phyloP scores from a whole-genome alignment of 2,888 invertebrate genomes.

The Drosophila prolongata region DNA sequence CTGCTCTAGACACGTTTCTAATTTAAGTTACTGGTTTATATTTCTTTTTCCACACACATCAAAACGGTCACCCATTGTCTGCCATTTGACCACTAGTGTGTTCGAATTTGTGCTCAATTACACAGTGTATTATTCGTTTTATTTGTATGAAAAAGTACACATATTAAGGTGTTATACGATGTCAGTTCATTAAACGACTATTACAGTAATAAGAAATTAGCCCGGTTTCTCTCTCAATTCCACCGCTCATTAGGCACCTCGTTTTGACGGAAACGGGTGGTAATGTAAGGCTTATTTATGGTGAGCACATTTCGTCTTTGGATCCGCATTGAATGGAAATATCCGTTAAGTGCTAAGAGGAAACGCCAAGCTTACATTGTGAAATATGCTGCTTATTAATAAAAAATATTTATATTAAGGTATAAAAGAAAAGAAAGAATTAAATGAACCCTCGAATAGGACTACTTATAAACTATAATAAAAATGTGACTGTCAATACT shows the following conservation, averaged over 20 bases:
- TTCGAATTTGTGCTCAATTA: conserved; percentile 58
- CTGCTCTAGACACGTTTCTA: conserved; percentile 65
- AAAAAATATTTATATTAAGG: too few relatives aligned
- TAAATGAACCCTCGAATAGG: too few relatives aligned
- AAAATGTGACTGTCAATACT: too few relatives aligned
- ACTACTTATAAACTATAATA: too few relatives aligned
- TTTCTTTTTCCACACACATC: conserved; percentile 47
- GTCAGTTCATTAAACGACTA: conserved; percentile 67
- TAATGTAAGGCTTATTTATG: conserved; percentile 58
- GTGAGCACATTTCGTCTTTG: conserved; percentile 49
- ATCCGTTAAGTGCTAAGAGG: conserved; percentile 35
- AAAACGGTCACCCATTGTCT: conserved; percentile 51
- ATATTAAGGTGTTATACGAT: conserved; percentile 56
- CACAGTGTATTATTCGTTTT: conserved; percentile 25
- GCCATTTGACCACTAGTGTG: conserved; percentile 55
- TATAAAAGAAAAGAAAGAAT: too few relatives aligned
- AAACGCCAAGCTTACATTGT: conserved; percentile 7
- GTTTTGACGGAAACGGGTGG: conserved; percentile 55
- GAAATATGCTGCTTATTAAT: not conserved
- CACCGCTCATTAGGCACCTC: conserved; percentile 16
- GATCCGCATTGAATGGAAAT: conserved; percentile 55
- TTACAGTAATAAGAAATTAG: conserved; percentile 75
- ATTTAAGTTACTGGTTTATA: conserved; percentile 66
- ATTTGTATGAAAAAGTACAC: conserved; percentile 30
- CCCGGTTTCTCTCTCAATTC: conserved; percentile 62